Conservation (phyloP, 2,888 invertebrate species). For the Anticlea derivata region DNA sequence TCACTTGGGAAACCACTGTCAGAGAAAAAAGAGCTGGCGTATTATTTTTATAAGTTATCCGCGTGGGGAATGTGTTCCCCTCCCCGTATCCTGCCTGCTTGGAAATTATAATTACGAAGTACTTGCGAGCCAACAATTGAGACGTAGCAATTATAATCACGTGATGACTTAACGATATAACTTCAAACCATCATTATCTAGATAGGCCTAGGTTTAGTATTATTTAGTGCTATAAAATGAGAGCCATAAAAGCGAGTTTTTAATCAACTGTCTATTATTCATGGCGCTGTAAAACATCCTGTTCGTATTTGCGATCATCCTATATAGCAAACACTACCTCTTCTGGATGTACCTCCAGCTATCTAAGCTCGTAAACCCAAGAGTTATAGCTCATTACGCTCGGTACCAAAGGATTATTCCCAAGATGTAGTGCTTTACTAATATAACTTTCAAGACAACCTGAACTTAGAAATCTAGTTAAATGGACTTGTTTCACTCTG, state of each 20-base stretch:
- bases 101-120: constrained; percentile 42
- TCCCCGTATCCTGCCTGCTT: constrained; percentile 42
- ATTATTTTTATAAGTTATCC: constrained; percentile 23
- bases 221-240: constrained; percentile 54
- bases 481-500: constrained; percentile 14
- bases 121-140: constrained; percentile 29
- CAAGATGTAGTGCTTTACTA: constrained; percentile 37
- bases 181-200: constrained; percentile 49
- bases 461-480: constrained; percentile 26
- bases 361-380: constrained; percentile 42
- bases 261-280: constrained; percentile 49
- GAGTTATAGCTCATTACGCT: constrained; percentile 45
- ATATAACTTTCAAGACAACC: constrained; percentile 33
- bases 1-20: constrained; percentile 67
- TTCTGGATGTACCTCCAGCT: constrained; percentile 30
- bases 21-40: constrained; percentile 46
- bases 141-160: constrained; percentile 43
- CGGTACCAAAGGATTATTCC: constrained; percentile 37
- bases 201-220: constrained; percentile 50
- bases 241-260: constrained; percentile 53
- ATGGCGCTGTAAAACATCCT: constrained; percentile 34
- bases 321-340: constrained; percentile 16
- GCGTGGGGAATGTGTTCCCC: constrained; percentile 46
- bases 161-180: constrained; percentile 53
- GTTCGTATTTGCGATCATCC: constrained; percentile 27